A percentile compares a stretch with the other conserved stretches of the same genome.
phyloP scores from a whole-genome alignment of 1,140 invertebrate species.

The Ostrea denselamellosa region DNA sequence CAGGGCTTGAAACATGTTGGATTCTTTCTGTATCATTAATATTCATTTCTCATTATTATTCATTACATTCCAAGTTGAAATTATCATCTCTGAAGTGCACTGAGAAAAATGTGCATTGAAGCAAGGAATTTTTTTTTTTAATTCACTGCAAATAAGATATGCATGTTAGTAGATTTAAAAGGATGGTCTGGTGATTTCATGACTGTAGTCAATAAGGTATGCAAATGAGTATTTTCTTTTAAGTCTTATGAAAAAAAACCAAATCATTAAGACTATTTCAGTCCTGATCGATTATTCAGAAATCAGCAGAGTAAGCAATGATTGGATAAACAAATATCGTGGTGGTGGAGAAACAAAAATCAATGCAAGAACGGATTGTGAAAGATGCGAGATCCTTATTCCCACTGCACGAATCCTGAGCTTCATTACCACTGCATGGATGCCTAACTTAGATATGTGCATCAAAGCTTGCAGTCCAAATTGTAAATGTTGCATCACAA shows the following conservation, averaged over 20 bases:
- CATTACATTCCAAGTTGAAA: neutral
- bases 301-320: no score
- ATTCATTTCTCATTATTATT: neutral
- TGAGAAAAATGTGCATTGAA: neutral
- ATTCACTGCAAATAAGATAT: neutral
- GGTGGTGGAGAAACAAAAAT: no score
- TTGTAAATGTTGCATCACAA: no score
- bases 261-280: neutral
- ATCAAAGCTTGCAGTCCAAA: no score
- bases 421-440: no score
- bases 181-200: neutral
- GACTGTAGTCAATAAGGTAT: neutral
- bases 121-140: neutral
- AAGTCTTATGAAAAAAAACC: neutral
- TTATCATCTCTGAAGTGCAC: neutral
- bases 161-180: neutral
- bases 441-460: no score
- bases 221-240: neutral
- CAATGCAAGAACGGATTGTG: no score
- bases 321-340: no score
- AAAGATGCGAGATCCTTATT: no score
- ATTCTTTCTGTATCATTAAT: neutral
- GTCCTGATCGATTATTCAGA: no score
- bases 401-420: no score
- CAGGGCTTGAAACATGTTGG: neutral